Base-by-base conservation (phyloP, 1,140 invertebrate genomes). In the Orius insidiosus region DNA sequence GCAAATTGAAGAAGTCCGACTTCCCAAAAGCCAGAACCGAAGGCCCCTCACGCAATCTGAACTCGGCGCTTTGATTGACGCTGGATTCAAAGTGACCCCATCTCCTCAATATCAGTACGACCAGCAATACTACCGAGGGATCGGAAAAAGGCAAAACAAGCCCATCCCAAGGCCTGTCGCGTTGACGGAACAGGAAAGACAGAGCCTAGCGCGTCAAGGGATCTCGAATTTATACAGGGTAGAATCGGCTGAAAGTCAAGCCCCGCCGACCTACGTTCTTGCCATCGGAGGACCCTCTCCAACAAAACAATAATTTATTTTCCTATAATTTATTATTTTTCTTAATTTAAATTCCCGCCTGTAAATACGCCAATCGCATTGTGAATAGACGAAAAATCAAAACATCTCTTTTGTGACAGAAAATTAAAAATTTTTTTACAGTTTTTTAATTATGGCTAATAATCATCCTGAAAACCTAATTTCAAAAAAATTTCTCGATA, bases 141-240 rank as follows among this genome's bases (percentile, higher is more conserved):
- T 40, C 13, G 38, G 38, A 18, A 40, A 40, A 18, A 5, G 38
- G 14, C n/a, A 14, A 18, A 18, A 40, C 38, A 40, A 40, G 38
- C 38, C 38, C 3, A 18, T 40, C 13, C 38, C 38, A 13, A 40
- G 18, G 10, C 38, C 38, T 2, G 38, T 40, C 11, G 3, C 38
- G 4, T 13, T 40, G 2, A 40, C 38, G 4, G 38, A 40, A 4
- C 13, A 40, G 4, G 38, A 40, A 10, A 13, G 38, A 40, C 38
- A 18, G 15, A 4, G 5, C 2, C 10, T 40, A 18, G 38, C 38
- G 3, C 13, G 38, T 10, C 13, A 40, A 18, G 38, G 38, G 9
- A 40, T 40, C 16, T 18, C 9, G 2, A 18, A 18, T 10, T 18
- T 40, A 10, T 40, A 40, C 38, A 40, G 38, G 14, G 15, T 40